phyloP scores from a whole-genome alignment of 2,113 vertebrate genomes.

The Choloepus hoffmanni region DNA sequence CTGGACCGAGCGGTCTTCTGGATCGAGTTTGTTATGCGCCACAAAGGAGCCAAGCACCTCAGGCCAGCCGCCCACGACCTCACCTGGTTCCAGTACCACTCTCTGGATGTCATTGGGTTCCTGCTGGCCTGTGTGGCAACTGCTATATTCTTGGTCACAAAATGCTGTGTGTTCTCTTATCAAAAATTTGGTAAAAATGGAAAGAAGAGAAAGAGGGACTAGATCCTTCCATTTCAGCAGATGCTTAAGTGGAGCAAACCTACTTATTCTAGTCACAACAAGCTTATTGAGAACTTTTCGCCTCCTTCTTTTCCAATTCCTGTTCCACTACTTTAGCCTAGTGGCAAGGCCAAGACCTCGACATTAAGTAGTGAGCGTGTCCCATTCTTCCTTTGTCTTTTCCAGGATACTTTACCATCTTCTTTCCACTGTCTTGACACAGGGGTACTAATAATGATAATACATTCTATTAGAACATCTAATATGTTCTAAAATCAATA shows the following conservation, averaged over 20 bases:
- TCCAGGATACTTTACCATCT: not conserved
- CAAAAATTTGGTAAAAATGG: constrained; percentile 77
- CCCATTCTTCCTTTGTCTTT: not conserved
- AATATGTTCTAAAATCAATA: not conserved
- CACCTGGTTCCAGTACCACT: constrained; percentile 93
- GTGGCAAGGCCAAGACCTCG: not conserved
- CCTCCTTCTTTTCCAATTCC: not conserved
- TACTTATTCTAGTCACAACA: not conserved
- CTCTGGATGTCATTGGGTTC: constrained; percentile 90
- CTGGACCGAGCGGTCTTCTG: constrained; percentile 92
- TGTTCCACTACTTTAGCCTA: not conserved
- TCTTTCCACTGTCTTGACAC: not conserved
- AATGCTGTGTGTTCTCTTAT: constrained; percentile 86
- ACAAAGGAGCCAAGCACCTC: constrained; percentile 92
- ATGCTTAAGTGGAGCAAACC: not conserved
- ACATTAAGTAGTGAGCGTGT: not conserved
- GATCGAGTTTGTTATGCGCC: constrained; percentile 93
- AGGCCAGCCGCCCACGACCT: constrained; percentile 90
- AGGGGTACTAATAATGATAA: not conserved
- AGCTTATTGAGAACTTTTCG: not conserved
- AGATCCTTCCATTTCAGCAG: not conserved
- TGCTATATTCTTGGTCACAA: constrained; percentile 81
- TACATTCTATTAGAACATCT: not conserved
- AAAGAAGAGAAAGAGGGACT: constrained; percentile 80
- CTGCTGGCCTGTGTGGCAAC: constrained; percentile 80